Evolutionary conservation across 2,888 invertebrate species (phyloP).

Genomic region (Keiferia lycopersicella): DNA sequence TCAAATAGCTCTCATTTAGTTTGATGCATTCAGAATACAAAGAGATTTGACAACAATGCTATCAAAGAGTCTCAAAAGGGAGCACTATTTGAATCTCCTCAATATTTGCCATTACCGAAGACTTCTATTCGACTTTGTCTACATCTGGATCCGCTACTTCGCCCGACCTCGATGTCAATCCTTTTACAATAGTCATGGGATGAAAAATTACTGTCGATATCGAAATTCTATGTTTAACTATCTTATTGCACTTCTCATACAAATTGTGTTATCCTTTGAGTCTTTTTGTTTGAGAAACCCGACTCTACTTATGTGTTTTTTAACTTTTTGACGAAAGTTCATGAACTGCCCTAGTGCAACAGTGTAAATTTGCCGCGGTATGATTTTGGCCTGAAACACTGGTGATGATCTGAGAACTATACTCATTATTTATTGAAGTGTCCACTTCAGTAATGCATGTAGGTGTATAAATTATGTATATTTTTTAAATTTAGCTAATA

Average conservation of each 20-base stretch:
- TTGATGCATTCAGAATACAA: constrained; percentile 1
- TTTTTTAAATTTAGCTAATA: too few relatives aligned
- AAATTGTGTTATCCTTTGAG: too few relatives aligned
- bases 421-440: too few relatives aligned
- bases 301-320: too few relatives aligned
- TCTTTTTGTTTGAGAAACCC: not conserved
- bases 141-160: constrained; percentile 71
- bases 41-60: constrained; percentile 12
- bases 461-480: too few relatives aligned
- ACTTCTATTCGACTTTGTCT: constrained; percentile 67
- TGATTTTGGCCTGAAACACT: too few relatives aligned
- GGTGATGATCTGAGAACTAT: too few relatives aligned
- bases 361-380: too few relatives aligned
- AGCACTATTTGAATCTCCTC: constrained; percentile 56
- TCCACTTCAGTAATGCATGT: too few relatives aligned
- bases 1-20: not conserved
- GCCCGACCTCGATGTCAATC: constrained; percentile 75
- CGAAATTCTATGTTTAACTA: not conserved
- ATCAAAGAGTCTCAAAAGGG: constrained; percentile 16
- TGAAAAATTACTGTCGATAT: not conserved
- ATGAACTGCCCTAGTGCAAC: too few relatives aligned
- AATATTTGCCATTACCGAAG: constrained; percentile 68
- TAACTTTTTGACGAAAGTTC: too few relatives aligned
- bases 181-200: constrained; percentile 66
- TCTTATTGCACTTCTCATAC: too few relatives aligned